A percentile compares a stretch with the other conserved stretches of the same genome.
Conservation (phyloP, 2,888 invertebrate species). For the Ptychoptera contaminata region DNA sequence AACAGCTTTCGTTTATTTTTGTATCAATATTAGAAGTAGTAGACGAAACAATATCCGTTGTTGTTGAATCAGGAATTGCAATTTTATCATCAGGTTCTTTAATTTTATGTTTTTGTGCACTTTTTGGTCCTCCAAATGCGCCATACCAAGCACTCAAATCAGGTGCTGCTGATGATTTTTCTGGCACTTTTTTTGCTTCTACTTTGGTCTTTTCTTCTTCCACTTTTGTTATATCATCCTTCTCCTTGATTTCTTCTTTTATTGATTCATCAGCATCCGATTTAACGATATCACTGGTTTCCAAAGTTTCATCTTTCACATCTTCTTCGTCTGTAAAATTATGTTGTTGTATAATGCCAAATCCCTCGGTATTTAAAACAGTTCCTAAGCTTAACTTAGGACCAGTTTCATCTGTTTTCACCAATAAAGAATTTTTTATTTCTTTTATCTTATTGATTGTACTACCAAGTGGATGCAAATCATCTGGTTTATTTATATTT, state of each 20-base stretch:
- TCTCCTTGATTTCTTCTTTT: constrained; percentile 14
- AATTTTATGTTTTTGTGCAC: constrained; percentile 38
- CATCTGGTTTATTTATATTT: constrained; percentile 41
- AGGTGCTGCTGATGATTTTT: constrained; percentile 58
- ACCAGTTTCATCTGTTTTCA: constrained; percentile 48
- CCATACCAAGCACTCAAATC: constrained; percentile 86
- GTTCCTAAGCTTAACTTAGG: constrained; percentile 75
- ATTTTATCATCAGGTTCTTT: constrained; percentile 35
- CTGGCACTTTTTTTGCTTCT: constrained; percentile 33
- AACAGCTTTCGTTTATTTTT: not conserved
- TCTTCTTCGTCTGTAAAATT: constrained; percentile 40
- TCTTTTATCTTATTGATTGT: constrained; percentile 41
- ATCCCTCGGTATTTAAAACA: constrained; percentile 57
- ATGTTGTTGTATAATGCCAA: constrained; percentile 47
- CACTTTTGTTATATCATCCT: constrained; percentile 13
- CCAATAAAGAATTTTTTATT: constrained; percentile 36
- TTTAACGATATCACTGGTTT: constrained; percentile 16
- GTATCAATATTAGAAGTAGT: too few relatives aligned
- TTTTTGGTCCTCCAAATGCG: constrained; percentile 75
- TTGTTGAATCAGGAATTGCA: constrained; percentile 15
- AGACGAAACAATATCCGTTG: constrained; percentile 2
- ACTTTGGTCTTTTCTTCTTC: constrained; percentile 13
- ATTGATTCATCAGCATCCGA: constrained; percentile 27
- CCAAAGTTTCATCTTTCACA: constrained; percentile 11
- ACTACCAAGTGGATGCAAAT: constrained; percentile 38